phyloP scores from a whole-genome alignment of 2,113 vertebrate species.

The Bubo blakistoni region DNA sequence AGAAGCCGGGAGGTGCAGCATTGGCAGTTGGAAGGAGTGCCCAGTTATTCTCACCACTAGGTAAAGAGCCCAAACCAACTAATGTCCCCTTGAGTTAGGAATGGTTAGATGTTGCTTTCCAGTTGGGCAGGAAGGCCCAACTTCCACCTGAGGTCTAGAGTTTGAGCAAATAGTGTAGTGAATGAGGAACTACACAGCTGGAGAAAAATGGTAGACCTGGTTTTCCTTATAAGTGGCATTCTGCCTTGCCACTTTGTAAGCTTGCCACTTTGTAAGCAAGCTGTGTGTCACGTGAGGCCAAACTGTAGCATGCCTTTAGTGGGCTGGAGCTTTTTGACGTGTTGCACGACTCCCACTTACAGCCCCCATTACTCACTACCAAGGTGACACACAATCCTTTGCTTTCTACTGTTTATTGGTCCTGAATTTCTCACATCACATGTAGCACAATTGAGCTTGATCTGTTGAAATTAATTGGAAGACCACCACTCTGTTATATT shows the following conservation, averaged over 20 bases:
- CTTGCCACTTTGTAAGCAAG: not conserved
- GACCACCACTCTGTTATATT: not conserved
- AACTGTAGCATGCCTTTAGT: not conserved
- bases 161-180: not conserved
- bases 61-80: not conserved
- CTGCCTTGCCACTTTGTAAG: not conserved
- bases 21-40: not conserved
- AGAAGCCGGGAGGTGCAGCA: not conserved
- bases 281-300: not conserved
- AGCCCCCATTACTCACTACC: not conserved
- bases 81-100: not conserved
- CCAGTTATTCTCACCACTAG: not conserved
- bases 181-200: not conserved
- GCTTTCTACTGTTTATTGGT: not conserved
- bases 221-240: not conserved
- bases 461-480: not conserved
- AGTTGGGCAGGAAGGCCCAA: not conserved
- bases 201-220: not conserved
- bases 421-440: not conserved
- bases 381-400: not conserved
- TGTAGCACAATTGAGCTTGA: not conserved
- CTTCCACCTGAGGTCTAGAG: not conserved
- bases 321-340: accelerated
- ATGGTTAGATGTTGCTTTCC: not conserved
- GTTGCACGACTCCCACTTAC: not conserved